A percentile compares a stretch with the other conserved stretches of the same genome.
Conservation (phyloP, 2,888 invertebrate species). For the Zygogramma bicolorata region DNA sequence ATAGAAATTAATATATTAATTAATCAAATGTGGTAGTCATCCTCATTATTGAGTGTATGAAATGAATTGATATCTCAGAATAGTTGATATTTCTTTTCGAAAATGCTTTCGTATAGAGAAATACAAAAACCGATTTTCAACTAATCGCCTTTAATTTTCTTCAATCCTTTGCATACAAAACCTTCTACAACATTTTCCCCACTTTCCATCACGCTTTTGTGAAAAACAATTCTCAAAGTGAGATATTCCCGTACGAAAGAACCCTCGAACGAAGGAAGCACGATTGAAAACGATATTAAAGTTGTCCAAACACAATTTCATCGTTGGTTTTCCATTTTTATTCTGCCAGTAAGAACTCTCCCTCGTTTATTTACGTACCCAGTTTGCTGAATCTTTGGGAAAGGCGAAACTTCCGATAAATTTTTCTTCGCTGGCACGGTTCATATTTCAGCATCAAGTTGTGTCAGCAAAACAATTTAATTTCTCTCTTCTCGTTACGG, state of each 20-base stretch:
- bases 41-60: too few species aligned
- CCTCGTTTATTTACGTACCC: background rate
- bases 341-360: background rate
- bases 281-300: background rate
- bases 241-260: background rate
- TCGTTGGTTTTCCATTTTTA: background rate
- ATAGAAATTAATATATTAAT: too few species aligned
- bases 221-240: background rate
- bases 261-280: background rate
- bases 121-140: too few species aligned
- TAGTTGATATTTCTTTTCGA: too few species aligned
- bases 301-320: background rate
- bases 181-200: too few species aligned
- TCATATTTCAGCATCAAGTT: conserved; percentile 8
- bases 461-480: conserved; percentile 38
- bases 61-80: too few species aligned
- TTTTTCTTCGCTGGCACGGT: conserved; percentile 11
- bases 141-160: too few species aligned
- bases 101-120: too few species aligned
- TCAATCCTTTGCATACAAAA: too few species aligned
- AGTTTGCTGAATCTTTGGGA: background rate
- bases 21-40: too few species aligned
- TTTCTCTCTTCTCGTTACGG: conserved; percentile 54
- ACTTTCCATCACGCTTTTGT: background rate
- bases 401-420: conserved; percentile 3